Evolutionary conservation across 2,888 invertebrate species (phyloP).

Genomic region (Pollenia amentaria): DNA sequence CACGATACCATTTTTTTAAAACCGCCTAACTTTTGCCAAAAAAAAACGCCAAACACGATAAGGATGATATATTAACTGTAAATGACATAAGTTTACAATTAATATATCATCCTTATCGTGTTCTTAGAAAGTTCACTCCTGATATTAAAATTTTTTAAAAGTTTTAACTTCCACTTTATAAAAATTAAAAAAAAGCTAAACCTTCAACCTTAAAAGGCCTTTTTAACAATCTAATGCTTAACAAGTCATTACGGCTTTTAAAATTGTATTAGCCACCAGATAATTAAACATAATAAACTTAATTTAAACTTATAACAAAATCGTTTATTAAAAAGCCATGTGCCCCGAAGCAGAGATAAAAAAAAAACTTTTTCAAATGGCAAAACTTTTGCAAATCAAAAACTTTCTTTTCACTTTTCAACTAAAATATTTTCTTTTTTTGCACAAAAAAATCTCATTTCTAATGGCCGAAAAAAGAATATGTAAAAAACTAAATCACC

Average conservation of each 20-base stretch:
- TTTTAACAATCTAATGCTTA: neutral
- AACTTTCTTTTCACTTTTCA: neutral
- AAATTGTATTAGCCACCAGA: constrained; percentile 43
- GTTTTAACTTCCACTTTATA: too few relatives aligned
- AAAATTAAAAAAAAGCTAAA: too few relatives aligned
- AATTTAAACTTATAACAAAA: constrained; percentile 10
- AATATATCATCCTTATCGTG: too few relatives aligned
- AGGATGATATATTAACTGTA: too few relatives aligned
- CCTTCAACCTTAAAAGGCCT: neutral
- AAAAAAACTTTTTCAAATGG: constrained; percentile 9
- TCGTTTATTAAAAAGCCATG: neutral
- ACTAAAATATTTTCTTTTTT: neutral
- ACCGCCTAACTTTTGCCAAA: too few relatives aligned
- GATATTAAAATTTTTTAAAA: too few relatives aligned
- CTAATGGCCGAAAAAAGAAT: neutral
- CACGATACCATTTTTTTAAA: too few relatives aligned
- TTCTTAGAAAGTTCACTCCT: too few relatives aligned
- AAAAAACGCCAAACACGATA: too few relatives aligned
- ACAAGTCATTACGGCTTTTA: neutral
- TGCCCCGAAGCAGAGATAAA: neutral
- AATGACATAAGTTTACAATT: too few relatives aligned
- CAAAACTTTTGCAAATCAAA: constrained; percentile 27
- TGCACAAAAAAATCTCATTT: neutral
- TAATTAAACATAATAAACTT: constrained; percentile 43
- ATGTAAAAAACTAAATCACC: neutral